These are phyloP conservation scores for Bergia puertoricense DNA, from an alignment of 92 coral and sea anemone species.

Conservation along the genomic window DNA sequence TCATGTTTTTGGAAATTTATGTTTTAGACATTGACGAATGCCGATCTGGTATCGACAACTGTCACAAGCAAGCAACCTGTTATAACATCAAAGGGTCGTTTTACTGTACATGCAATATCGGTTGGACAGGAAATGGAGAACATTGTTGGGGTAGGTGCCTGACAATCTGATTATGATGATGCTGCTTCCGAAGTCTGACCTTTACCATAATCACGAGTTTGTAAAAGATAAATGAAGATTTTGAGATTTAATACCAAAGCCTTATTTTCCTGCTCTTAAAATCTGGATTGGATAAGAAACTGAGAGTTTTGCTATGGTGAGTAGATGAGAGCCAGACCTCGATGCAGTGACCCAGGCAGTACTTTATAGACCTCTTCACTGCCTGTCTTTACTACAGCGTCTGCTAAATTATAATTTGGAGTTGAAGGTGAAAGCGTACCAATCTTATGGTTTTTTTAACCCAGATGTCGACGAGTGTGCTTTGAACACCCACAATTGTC, in stretches of 20 bases:
- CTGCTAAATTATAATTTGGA: background rate
- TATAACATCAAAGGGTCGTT: conserved; percentile 30
- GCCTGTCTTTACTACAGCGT: no score
- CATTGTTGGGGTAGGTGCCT: conserved; percentile 3
- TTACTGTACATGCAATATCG: conserved; percentile 35
- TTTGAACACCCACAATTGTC: conserved; percentile 39
- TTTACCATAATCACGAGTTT: no score
- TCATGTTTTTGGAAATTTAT: background rate
- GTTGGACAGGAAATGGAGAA: conserved; percentile 34
- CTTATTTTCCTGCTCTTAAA: no score
- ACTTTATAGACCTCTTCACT: no score
- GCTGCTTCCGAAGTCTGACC: background rate
- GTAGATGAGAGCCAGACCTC: no score
- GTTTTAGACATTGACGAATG: conserved; percentile 77
- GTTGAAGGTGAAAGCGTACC: background rate
- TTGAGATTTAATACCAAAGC: no score
- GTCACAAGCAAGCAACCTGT: conserved; percentile 65
- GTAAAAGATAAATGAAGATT: no score
- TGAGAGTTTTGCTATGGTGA: no score
- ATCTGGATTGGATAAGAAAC: no score
- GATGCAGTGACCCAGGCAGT: no score
- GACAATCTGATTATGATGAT: background rate
- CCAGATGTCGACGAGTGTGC: conserved; percentile 37
- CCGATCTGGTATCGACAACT: conserved; percentile 58
- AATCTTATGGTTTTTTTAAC: background rate